Conservation (phyloP, 2,797 vertebrate species). For the Zalophus californianus region DNA sequence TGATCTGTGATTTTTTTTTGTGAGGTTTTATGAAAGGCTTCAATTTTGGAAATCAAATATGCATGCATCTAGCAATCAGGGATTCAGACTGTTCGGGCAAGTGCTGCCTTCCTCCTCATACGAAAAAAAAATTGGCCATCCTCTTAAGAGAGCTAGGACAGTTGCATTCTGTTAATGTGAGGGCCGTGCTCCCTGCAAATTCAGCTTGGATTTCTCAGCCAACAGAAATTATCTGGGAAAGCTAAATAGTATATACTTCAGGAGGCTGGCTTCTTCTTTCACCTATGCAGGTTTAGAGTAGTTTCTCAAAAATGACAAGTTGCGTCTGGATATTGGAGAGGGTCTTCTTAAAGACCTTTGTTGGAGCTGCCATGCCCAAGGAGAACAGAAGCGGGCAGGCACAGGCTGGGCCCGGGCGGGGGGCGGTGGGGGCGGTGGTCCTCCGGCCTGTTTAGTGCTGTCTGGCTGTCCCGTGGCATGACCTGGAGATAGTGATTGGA, state of each 20-base stretch:
- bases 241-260: neutral
- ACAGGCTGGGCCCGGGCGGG: too few relatives aligned
- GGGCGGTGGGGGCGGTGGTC: accelerated
- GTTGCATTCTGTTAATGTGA: neutral
- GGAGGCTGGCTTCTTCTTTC: neutral
- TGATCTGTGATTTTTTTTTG: neutral
- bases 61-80: neutral
- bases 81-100: neutral
- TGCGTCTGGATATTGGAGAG: neutral
- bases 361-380: neutral
- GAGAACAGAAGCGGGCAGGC: neutral
- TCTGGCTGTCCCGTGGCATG: neutral
- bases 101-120: neutral
- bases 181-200: neutral
- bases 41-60: constrained; percentile 39
- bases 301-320: neutral
- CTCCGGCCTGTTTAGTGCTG: neutral
- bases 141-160: neutral
- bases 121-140: neutral
- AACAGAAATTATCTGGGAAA: constrained; percentile 13
- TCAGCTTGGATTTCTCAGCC: neutral
- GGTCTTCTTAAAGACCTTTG: neutral
- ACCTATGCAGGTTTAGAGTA: neutral
- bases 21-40: constrained; percentile 58
- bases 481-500: constrained; percentile 64